These are phyloP conservation scores for Puma concolor DNA, from an alignment of 2,113 vertebrate species.

Conservation along the genomic window DNA sequence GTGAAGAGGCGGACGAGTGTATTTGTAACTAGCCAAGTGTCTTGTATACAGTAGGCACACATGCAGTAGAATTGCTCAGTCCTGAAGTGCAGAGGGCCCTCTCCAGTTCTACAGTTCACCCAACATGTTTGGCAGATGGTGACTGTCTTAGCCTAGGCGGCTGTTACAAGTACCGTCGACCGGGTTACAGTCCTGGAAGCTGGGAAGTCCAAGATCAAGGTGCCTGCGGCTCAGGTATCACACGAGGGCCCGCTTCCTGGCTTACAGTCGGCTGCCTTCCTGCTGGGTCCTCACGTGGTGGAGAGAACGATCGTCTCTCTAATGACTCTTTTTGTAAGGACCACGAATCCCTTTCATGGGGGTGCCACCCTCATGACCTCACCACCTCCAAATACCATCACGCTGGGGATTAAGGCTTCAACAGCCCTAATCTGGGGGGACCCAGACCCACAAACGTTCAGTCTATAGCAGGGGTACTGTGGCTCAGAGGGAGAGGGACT, in stretches of 20 bases:
- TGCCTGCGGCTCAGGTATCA: background rate
- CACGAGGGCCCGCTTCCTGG: too few relatives aligned
- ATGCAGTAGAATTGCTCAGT: background rate
- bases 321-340: background rate
- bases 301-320: too few relatives aligned
- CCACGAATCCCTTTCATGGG: background rate
- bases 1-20: accelerated
- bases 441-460: too few relatives aligned
- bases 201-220: background rate
- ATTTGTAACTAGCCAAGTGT: too few relatives aligned
- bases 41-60: background rate
- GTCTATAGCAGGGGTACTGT: background rate
- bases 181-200: too few relatives aligned
- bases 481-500: accelerated
- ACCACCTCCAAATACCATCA: background rate
- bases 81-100: background rate
- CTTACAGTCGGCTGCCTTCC: background rate
- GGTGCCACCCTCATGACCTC: too few relatives aligned
- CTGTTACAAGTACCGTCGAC: background rate
- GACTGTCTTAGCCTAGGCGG: background rate
- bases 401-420: background rate
- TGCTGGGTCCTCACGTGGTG: background rate
- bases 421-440: background rate
- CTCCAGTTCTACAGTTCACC: too few relatives aligned
- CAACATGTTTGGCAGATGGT: background rate